Conservation (phyloP, 2,113 vertebrate genomes). For the Apistogramma diplotaenia region DNA sequence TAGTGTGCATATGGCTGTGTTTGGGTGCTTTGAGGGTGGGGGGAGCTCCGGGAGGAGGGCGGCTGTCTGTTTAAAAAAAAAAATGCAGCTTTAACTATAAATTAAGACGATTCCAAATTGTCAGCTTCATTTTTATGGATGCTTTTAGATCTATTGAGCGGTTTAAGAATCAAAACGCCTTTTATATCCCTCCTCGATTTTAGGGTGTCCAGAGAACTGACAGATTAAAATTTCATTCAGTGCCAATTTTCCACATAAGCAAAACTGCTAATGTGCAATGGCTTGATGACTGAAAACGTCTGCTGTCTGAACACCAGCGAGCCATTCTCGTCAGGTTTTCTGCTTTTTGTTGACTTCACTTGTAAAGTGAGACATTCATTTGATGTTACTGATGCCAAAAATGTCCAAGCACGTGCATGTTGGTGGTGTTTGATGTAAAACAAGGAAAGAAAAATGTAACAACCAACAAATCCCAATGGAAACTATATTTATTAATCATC, state of each 20-base stretch:
- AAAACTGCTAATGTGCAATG: slow-evolving; percentile 13
- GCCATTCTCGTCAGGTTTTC: not conserved
- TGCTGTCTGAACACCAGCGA: not conserved
- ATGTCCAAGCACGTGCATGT: not conserved
- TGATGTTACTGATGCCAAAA: not conserved
- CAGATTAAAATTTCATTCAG: slow-evolving; percentile 9
- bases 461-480: not conserved
- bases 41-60: not conserved
- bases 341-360: not conserved
- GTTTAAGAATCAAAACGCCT: slow-evolving; percentile 14
- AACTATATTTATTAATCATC: not conserved
- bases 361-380: not conserved
- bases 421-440: not conserved
- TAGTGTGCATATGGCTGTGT: not conserved
- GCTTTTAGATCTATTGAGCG: not conserved
- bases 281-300: slow-evolving; percentile 12
- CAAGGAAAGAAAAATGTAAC: not conserved
- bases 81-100: not conserved
- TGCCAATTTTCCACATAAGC: slow-evolving; percentile 3
- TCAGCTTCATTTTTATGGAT: not conserved
- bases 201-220: not conserved
- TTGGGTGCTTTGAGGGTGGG: not conserved
- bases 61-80: not conserved
- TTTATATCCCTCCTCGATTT: not conserved
- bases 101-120: not conserved